Evolutionary conservation across 1,140 invertebrate species (phyloP), one percentile per base, ranked within the genome.

Genomic region (Heliothis subflexa): DNA sequence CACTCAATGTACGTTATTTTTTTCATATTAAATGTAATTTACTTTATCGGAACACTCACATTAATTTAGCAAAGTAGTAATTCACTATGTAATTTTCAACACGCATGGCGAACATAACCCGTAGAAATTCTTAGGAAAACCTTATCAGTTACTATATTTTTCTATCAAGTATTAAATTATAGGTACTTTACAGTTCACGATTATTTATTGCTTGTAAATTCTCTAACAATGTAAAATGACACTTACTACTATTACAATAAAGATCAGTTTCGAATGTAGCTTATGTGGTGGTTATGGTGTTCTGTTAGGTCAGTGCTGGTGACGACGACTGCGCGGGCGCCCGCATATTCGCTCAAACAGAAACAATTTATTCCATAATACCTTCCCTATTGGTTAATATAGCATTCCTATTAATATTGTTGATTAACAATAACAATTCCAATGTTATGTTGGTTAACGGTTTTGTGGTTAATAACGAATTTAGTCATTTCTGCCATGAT

Each of bases 381-480:
- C 88, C 89, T 89, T 90, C 86, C 83, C 86, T 88, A 89, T 89
- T 88, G 78, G 86, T 84, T 82, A 80, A 83, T 89, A 92, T 91
- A 78, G 86, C 84, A 84, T 90, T 90, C 84, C 78, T 89, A 89
- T 91, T 90, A 90, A 90, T 86, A 80, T 47, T 66, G 78, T 89
- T 88, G 86, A 90, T 89, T 90, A 87, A 85, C 74, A 78, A 74
- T 75, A 40, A 40, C 33, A 40, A 40, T 40, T 40, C 74, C 50
- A 52, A 49, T 59, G 13, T 70, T 74, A 89, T 91, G 88, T 85
- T 88, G 89, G 90, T 87, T 90, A 90, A 91, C 90, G 90, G 90
- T 89, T 91, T 90, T 83, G 72, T 79, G 28, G 70, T 79, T 79
- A 75, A 75, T 74, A 70, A 75, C n/a, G 59, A 18, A 64, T 75